A percentile compares a stretch with the other conserved stretches of the same genome.
Evolutionary conservation across 2,797 vertebrate species (phyloP).

Genomic region (Thamnophis elegans): DNA sequence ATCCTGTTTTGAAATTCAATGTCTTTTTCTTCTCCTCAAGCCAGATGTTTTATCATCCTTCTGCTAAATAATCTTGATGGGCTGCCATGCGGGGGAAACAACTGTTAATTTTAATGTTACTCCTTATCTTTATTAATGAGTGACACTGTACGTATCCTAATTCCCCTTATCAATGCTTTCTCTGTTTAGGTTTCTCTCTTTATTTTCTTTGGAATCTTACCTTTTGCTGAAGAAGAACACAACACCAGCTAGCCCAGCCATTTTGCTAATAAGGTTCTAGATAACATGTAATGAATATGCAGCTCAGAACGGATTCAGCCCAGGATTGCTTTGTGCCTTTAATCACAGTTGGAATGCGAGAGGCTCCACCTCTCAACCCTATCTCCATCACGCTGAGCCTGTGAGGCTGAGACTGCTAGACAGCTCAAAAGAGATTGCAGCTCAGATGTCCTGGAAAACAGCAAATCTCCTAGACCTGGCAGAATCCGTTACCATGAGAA

Average conservation of each 20-base stretch:
- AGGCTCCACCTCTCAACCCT: constrained; percentile 80
- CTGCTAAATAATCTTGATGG: constrained; percentile 74
- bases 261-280: constrained; percentile 77
- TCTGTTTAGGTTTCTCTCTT: constrained; percentile 44
- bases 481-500: constrained; percentile 99
- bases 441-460: constrained; percentile 95
- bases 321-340: constrained; percentile 66
- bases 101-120: constrained; percentile 69
- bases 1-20: constrained; percentile 65
- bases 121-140: constrained; percentile 73
- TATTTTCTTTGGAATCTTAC: constrained; percentile 39
- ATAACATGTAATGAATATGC: constrained; percentile 73
- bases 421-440: constrained; percentile 87
- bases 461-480: constrained; percentile 95
- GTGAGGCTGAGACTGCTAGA: constrained; percentile 91
- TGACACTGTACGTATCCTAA: constrained; percentile 68
- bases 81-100: constrained; percentile 69
- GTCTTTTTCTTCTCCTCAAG: constrained; percentile 36
- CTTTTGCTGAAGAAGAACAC: constrained; percentile 58
- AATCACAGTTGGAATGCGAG: constrained; percentile 83
- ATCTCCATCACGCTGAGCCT: constrained; percentile 79
- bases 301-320: constrained; percentile 57
- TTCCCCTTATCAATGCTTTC: constrained; percentile 50
- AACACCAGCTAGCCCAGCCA: constrained; percentile 48
- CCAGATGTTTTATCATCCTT: constrained; percentile 72